Conservation (phyloP, 2,797 vertebrate species). For the Balearica regulorum region DNA sequence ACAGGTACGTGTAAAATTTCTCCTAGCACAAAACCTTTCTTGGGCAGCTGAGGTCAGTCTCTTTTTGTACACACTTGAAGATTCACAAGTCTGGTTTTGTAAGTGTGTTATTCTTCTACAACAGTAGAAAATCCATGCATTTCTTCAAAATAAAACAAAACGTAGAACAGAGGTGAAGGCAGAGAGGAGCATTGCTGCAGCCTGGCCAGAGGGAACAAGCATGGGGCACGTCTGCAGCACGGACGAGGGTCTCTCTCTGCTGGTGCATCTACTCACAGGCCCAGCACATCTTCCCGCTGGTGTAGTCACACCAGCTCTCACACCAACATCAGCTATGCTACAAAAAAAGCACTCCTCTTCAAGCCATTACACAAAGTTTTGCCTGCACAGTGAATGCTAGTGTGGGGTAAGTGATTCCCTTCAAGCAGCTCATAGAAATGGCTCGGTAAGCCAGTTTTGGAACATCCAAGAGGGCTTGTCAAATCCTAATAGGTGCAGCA, state of each 20-base stretch:
- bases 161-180: neutral
- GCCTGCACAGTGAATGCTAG: neutral
- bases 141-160: neutral
- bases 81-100: neutral
- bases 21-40: neutral
- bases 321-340: neutral
- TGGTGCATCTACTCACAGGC: neutral
- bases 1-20: neutral
- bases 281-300: neutral
- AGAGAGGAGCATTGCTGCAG: neutral
- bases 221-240: accelerated
- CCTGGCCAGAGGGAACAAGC: too few species aligned
- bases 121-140: too few species aligned
- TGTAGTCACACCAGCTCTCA: neutral
- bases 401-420: neutral
- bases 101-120: neutral
- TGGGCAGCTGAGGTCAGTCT: neutral
- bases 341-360: neutral
- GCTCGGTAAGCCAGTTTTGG: neutral
- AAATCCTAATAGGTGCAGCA: neutral
- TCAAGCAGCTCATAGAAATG: neutral
- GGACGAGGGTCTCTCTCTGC: neutral
- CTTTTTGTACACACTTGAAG: neutral
- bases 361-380: neutral
- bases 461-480: neutral